Evolutionary conservation across 2,113 vertebrate species (phyloP), one percentile per base, ranked within the genome.

Genomic region (Nymphicus hollandicus): DNA sequence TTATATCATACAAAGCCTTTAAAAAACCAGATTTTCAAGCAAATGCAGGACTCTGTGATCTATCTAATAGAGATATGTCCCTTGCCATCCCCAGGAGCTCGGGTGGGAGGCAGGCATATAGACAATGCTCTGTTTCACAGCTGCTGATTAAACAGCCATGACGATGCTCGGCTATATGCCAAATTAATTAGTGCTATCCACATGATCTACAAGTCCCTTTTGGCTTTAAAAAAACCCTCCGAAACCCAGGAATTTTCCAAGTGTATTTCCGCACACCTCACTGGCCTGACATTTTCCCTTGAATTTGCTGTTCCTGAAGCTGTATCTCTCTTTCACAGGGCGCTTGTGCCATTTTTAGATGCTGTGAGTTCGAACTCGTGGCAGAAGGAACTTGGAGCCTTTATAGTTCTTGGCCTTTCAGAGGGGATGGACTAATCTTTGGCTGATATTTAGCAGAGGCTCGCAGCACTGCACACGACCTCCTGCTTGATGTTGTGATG

Each of bases 401-500:
- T 76, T 82, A 64, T 15, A 81, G 76, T 71, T 78, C 85, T 86
- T 95, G 91, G 94, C 91, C 93, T 95, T 97, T 95, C 0, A 0
- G 56, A 82, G 58, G 76, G 44, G 77, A 73, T 61, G 82, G 89
- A 60, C 90, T 95, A 95, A 95, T 92, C 95, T 96, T 60, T 83
- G 88, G 50, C 55, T 96, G 96, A 87, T 96, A 96, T 97, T 97
- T 96, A 95, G 86, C 91, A 84, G 95, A 85, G 84, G 72, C 78
- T 96, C 79, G 78, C 31, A 70, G 90, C 22, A 14, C 81, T 4
- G 25, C 22, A 65, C 71, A 27, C 1, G 69, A 94, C 91, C 88
- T 89, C 94, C 91, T 82, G 86, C 84, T 72, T 81, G 91, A 81
- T 93, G 72, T 86, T 79, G 87, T 53, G 46, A 44, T 83, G 90